phyloP scores from a whole-genome alignment of 2,797 vertebrate species.

The Pangasius sanitwongsei region DNA sequence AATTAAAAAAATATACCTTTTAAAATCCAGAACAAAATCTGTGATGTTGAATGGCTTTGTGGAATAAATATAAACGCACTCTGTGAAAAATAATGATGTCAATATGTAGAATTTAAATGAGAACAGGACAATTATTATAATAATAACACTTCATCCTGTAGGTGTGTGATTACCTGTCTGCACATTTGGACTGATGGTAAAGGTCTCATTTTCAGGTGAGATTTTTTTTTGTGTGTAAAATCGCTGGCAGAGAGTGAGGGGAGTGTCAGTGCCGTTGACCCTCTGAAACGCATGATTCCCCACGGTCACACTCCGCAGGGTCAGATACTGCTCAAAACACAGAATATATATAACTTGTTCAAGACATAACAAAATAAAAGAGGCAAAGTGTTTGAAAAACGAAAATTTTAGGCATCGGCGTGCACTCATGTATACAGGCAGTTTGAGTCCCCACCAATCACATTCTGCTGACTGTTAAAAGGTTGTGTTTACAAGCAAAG shows the following conservation, averaged over 20 bases:
- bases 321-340: constrained; percentile 75
- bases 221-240: constrained; percentile 85
- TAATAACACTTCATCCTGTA: neutral
- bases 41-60: constrained; percentile 59
- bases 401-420: neutral
- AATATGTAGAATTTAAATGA: neutral
- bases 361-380: neutral
- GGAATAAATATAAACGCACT: constrained; percentile 85
- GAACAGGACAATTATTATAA: too few species aligned
- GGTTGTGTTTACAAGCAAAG: neutral
- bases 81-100: constrained; percentile 67
- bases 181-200: constrained; percentile 86
- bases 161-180: constrained; percentile 73
- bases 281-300: constrained; percentile 88
- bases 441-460: neutral
- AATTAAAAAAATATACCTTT: constrained; percentile 77
- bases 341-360: neutral
- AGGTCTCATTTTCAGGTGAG: constrained; percentile 85
- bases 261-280: constrained; percentile 67
- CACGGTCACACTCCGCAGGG: constrained; percentile 81
- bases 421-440: neutral
- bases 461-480: neutral
- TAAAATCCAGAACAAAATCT: constrained; percentile 89
- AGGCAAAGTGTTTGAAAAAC: neutral
- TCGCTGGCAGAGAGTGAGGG: constrained; percentile 84